phyloP scores from a whole-genome alignment of 2,797 vertebrate species.

The Sylvia borin region DNA sequence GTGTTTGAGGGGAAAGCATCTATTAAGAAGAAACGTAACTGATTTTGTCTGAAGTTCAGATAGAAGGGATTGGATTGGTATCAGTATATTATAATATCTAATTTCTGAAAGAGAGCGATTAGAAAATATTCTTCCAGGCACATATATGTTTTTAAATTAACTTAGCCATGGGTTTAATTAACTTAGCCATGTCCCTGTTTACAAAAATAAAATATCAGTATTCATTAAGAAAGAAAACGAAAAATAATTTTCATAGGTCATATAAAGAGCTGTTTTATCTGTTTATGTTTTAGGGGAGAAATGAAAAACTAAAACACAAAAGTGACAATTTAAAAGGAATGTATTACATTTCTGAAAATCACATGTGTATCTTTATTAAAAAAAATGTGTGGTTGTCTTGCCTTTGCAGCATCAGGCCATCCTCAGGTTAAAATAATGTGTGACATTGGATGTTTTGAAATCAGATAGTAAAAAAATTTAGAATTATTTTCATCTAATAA shows the following conservation, averaged over 20 bases:
- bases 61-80: not conserved
- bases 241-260: not conserved
- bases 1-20: not conserved
- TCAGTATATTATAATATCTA: not conserved
- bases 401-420: not conserved
- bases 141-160: not conserved
- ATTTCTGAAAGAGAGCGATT: not conserved
- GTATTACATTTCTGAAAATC: not conserved
- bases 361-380: not conserved
- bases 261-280: not conserved
- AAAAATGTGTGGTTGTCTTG: not conserved
- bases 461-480: not conserved
- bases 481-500: not conserved
- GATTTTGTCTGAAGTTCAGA: not conserved
- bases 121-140: not conserved
- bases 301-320: not conserved
- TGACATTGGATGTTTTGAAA: not conserved
- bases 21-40: rapidly evolving
- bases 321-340: not conserved
- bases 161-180: not conserved
- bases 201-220: not conserved
- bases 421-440: not conserved
- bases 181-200: not conserved
- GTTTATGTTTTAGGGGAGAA: not conserved
- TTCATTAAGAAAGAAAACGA: not conserved